Evolutionary conservation across 2,888 invertebrate species (phyloP), one percentile per base, ranked within the genome.

Genomic region (Eilema depressum): DNA sequence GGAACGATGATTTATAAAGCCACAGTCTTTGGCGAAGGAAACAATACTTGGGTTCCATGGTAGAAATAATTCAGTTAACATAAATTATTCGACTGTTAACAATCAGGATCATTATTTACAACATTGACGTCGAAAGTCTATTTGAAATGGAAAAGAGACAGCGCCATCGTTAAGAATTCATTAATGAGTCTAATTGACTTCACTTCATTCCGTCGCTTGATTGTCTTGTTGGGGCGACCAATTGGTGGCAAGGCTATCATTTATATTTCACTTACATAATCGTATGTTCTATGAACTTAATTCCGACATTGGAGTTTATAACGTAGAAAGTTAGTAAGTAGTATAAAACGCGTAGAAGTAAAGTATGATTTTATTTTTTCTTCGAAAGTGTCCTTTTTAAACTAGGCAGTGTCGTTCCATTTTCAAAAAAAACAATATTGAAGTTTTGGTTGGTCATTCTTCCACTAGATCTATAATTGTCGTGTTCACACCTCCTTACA

Each of bases 131-230:
- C 67, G 25, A 23, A 59, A 25, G 26, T 70, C 73, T 68, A 76
- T 78, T 75, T 68, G 63, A 77, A 82, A 82, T 82, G 66, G 69
- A 84, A 82, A 84, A 80, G 84, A 80, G 81, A 82, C 82, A 73
- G 69, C 75, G 63, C 66, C 66, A 66, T 77, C 68, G 84, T 82
- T 84, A 78, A 77, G 77, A 73, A 73, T 78, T 78, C 75, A 84
- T 82, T 82, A 82, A 80, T 82, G 83, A 80, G 81, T 70, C 74
- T 82, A 82, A 82, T 82, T 82, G 84, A 75, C 84, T 77, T 80
- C 84, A 76, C 76, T 80, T 75, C 84, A 76, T 83, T 82, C 76
- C 75, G 75, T 53, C 71, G 78, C 83, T 82, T 77, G 75, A 82
- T 84, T 82, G 84, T 66, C 72, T 84, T 75, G 82, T 84, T 75